Percentiles rank a stretch among this genome's conserved stretches.
Conservation (phyloP, 2,797 vertebrate genomes). For the Telmatherina bonti region DNA sequence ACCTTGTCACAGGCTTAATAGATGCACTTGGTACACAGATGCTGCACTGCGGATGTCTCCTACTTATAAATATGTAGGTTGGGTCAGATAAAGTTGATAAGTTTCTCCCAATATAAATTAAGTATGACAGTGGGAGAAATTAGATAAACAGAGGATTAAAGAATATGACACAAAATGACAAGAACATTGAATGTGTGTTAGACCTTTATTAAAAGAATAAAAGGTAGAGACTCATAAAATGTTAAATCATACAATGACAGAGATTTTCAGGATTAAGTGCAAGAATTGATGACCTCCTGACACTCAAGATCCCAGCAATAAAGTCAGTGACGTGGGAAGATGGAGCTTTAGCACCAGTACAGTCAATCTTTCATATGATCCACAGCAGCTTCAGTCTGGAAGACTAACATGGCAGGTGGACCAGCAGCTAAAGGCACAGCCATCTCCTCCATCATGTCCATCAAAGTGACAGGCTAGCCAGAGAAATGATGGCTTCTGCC, state of each 20-base stretch:
- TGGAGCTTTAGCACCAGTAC: constrained; percentile 40
- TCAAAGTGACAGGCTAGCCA: constrained; percentile 59
- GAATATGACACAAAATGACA: constrained; percentile 22
- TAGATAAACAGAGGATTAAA: constrained; percentile 19
- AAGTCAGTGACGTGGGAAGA: constrained; percentile 58
- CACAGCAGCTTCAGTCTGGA: constrained; percentile 35
- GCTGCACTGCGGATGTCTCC: constrained; percentile 54
- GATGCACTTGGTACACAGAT: constrained; percentile 36
- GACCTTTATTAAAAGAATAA: constrained; percentile 14
- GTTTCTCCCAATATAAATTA: constrained; percentile 39
- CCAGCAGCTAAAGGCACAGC: constrained; percentile 29
- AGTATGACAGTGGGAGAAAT: constrained; percentile 36
- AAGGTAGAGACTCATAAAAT: constrained; percentile 10
- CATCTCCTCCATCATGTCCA: constrained; percentile 43
- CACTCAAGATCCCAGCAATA: constrained; percentile 63
- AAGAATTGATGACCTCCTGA: constrained; percentile 58
- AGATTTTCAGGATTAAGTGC: constrained; percentile 20
- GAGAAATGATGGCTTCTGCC: constrained; percentile 57
- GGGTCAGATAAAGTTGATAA: constrained; percentile 47
- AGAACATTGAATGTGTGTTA: constrained; percentile 26
- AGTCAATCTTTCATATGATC: constrained; percentile 51
- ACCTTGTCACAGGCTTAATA: constrained; percentile 32
- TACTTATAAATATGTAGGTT: constrained; percentile 63
- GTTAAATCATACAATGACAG: constrained; percentile 48
- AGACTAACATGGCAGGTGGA: constrained; percentile 47